Evolutionary conservation across 2,888 invertebrate genomes (phyloP).

Genomic region (Dicyrtoma fusca): DNA sequence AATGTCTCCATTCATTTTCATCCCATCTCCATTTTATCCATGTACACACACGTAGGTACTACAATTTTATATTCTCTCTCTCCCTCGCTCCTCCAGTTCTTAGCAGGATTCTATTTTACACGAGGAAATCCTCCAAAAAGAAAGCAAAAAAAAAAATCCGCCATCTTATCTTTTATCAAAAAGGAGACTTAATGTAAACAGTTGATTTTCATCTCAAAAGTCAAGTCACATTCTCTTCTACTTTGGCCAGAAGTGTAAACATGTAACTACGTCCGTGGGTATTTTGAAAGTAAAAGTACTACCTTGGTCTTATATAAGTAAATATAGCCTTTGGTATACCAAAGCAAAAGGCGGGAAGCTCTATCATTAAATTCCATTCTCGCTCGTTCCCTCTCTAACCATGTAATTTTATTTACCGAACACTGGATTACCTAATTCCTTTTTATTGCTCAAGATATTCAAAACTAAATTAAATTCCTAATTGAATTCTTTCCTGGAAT

Average conservation of each 20-base stretch:
- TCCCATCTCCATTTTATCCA: neutral
- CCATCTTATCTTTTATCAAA: constrained; percentile 9
- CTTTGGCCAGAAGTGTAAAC: too few species aligned
- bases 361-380: constrained; percentile 22
- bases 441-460: constrained; percentile 8
- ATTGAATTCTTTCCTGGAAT: constrained; percentile 23
- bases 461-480: constrained; percentile 27
- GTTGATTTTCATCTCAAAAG: constrained; percentile 17
- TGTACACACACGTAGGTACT: too few species aligned
- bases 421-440: constrained; percentile 3
- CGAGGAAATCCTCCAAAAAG: neutral
- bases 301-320: too few species aligned
- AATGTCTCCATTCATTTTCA: constrained; percentile 25
- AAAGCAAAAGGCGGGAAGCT: too few species aligned
- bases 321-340: too few species aligned
- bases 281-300: too few species aligned
- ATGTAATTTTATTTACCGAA: constrained; percentile 21
- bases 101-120: neutral
- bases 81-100: too few species aligned
- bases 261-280: too few species aligned
- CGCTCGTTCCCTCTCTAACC: neutral
- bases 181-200: constrained; percentile 6
- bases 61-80: neutral
- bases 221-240: too few species aligned
- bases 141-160: neutral